Percentiles rank a stretch among this genome's conserved stretches.
phyloP scores from a whole-genome alignment of 2,888 invertebrate genomes.

The Dryococelus australis region DNA sequence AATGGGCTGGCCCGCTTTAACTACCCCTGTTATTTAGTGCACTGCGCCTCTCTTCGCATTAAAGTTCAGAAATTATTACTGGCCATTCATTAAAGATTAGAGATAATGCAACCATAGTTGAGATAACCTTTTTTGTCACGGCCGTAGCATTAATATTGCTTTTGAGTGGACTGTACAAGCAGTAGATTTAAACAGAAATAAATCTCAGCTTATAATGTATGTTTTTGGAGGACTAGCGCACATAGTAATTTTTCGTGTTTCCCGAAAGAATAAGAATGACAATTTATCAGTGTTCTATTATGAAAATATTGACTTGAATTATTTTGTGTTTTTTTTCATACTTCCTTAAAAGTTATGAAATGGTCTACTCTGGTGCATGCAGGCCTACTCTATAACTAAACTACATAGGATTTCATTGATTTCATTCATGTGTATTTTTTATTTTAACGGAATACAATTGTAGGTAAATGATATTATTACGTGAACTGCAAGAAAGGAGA shows the following conservation, averaged over 20 bases:
- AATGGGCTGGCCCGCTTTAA: constrained; percentile 3
- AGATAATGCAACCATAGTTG: constrained; percentile 16
- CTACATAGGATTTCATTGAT: too few species aligned
- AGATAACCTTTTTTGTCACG: not conserved
- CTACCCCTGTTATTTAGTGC: not conserved
- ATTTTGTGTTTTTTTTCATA: not conserved
- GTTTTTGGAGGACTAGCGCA: not conserved
- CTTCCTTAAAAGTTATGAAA: too few species aligned
- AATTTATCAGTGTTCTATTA: not conserved
- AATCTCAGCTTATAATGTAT: not conserved
- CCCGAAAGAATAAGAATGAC: not conserved
- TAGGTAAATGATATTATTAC: too few species aligned
- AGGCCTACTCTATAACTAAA: not conserved
- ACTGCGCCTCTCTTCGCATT: not conserved
- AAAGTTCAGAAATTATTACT: constrained; percentile 16
- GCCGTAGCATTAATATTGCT: constrained; percentile 16
- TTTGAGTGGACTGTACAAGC: constrained; percentile 1
- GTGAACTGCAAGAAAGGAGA: too few species aligned
- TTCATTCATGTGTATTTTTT: too few species aligned
- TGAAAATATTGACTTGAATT: not conserved
- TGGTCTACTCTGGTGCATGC: not conserved
- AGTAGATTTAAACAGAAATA: not conserved
- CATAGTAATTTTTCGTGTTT: not conserved
- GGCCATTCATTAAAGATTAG: constrained; percentile 16
- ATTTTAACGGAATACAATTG: too few species aligned